A percentile compares a stretch with the other conserved stretches of the same genome.
phyloP scores from a whole-genome alignment of 2,797 vertebrate species.

The Borostomias antarcticus region DNA sequence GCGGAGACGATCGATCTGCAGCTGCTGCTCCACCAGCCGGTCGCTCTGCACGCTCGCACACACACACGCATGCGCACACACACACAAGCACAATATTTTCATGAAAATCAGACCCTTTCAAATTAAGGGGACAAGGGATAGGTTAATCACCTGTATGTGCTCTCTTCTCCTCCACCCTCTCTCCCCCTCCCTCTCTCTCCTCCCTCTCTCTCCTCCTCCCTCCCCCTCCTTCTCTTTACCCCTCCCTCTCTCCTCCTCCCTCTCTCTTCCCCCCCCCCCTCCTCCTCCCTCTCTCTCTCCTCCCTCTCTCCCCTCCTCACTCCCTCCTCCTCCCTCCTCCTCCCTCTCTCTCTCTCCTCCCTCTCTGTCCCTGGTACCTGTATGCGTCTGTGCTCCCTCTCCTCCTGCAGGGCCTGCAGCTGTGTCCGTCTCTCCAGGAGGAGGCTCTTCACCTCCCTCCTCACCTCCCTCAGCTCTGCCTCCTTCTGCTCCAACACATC shows the following conservation, averaged over 20 bases:
- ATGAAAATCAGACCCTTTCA: too few relatives aligned
- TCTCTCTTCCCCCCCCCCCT: too few relatives aligned
- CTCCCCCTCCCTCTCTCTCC: too few relatives aligned
- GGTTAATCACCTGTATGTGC: too few relatives aligned
- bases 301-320: not conserved
- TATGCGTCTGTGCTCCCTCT: constrained; percentile 73
- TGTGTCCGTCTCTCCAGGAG: constrained; percentile 70
- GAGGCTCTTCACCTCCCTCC: constrained; percentile 72
- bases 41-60: constrained; percentile 76
- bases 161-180: not conserved
- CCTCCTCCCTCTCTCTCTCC: not conserved
- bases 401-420: constrained; percentile 71
- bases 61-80: not conserved
- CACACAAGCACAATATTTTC: too few relatives aligned
- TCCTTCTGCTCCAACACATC: constrained; percentile 77
- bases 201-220: too few relatives aligned
- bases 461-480: constrained; percentile 71
- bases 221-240: not conserved
- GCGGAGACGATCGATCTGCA: constrained; percentile 80
- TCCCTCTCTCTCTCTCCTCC: not conserved
- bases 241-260: not conserved
- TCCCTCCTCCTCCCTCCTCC: too few relatives aligned
- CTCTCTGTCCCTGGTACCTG: constrained; percentile 70
- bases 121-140: too few relatives aligned
- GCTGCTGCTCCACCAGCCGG: constrained; percentile 86